A percentile compares a stretch with the other conserved stretches of the same genome.
phyloP scores from a whole-genome alignment of 2,888 invertebrate genomes.

The Galerucella calmariensis region DNA sequence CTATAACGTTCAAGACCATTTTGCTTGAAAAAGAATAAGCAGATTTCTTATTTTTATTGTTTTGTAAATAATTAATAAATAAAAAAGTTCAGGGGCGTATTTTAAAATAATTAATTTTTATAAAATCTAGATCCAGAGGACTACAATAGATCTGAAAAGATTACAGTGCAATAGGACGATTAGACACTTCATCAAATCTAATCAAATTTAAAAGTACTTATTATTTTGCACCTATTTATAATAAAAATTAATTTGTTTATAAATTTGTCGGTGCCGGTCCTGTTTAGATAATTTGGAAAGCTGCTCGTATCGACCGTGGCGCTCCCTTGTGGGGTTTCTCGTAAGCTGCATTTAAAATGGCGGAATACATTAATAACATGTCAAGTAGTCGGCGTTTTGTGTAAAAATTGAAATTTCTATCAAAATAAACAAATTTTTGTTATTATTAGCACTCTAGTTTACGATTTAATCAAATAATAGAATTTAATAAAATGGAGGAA shows the following conservation, averaged over 20 bases:
- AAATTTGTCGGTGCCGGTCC: neutral
- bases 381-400: conserved; percentile 56
- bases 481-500: conserved; percentile 41
- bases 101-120: no score
- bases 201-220: neutral
- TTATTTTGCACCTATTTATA: neutral
- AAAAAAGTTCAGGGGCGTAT: no score
- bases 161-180: no score
- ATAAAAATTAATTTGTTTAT: conserved; percentile 1
- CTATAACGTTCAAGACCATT: no score
- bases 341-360: conserved; percentile 52
- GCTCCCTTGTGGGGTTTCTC: conserved; percentile 36
- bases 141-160: no score
- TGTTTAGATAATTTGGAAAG: conserved; percentile 6
- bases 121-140: no score
- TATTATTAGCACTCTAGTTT: conserved; percentile 34
- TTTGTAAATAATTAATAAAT: no score
- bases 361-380: conserved; percentile 50
- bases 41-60: no score
- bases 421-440: conserved; percentile 37
- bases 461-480: conserved; percentile 26
- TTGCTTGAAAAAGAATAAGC: no score
- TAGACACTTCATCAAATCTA: no score
- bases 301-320: conserved; percentile 18
- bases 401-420: conserved; percentile 45